These are phyloP conservation scores for Clitarchus hookeri DNA, from an alignment of 2,888 invertebrate genomes.

Conservation along the genomic window DNA sequence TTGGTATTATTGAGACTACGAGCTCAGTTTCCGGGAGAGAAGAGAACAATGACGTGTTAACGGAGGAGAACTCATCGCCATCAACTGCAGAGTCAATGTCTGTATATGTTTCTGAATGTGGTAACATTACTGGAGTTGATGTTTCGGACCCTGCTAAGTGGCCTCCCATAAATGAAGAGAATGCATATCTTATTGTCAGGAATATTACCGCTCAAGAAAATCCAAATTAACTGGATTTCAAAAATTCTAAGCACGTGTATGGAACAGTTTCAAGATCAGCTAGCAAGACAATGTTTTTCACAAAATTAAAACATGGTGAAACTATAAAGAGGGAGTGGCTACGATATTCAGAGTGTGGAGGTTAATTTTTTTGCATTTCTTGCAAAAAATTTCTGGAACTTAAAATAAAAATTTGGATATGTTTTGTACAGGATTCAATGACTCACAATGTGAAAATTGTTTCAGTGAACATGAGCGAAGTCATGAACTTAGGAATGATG, in stretches of 20 bases:
- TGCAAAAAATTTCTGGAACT: background rate
- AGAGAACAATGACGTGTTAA: too few species aligned
- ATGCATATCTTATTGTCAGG: background rate
- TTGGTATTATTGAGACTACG: too few species aligned
- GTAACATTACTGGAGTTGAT: background rate
- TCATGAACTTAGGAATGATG: background rate
- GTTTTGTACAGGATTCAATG: background rate
- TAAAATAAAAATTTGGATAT: background rate
- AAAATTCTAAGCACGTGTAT: background rate
- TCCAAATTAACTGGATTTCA: background rate
- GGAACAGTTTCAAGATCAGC: background rate
- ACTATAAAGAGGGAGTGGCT: slow-evolving; percentile 7
- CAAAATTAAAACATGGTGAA: background rate
- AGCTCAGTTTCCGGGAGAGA: too few species aligned
- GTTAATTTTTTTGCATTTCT: background rate
- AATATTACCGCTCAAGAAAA: background rate
- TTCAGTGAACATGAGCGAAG: background rate
- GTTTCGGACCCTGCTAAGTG: background rate
- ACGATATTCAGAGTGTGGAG: background rate
- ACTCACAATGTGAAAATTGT: background rate
- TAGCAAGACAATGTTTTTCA: background rate
- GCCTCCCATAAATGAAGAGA: background rate
- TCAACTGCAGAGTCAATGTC: too few species aligned
- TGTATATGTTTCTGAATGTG: too few species aligned
- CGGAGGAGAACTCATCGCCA: too few species aligned